These are phyloP conservation scores for Melanostigma gelatinosum DNA, from an alignment of 2,113 vertebrate species.

Conservation along the genomic window DNA sequence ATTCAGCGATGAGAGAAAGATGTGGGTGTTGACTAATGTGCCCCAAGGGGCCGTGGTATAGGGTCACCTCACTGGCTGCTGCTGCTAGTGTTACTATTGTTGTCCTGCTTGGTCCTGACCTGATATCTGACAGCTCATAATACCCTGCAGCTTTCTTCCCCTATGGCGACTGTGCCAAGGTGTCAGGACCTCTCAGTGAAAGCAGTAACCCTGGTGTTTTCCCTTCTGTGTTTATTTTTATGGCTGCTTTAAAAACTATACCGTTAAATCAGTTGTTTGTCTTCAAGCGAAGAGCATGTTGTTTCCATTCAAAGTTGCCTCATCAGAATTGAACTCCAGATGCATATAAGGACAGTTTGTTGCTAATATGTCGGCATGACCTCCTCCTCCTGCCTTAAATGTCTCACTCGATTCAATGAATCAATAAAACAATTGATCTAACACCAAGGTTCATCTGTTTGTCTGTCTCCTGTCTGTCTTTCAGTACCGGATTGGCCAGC, in stretches of 20 bases:
- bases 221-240: constrained; percentile 47
- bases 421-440: not conserved
- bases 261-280: constrained; percentile 9
- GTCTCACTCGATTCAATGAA: constrained; percentile 10
- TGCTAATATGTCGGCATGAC: not conserved
- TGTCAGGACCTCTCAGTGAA: constrained; percentile 18
- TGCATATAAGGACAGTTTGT: not conserved
- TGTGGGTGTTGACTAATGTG: constrained; percentile 54
- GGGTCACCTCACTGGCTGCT: constrained; percentile 24
- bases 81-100: constrained; percentile 58
- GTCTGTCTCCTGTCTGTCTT: constrained; percentile 61
- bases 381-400: constrained; percentile 4
- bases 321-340: not conserved
- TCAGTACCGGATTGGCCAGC: constrained; percentile 94
- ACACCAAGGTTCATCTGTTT: constrained; percentile 12
- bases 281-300: constrained; percentile 12
- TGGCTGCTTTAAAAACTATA: constrained; percentile 28
- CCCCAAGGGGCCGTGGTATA: constrained; percentile 32
- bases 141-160: constrained; percentile 33
- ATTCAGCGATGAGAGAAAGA: constrained; percentile 56
- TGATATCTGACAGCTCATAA: constrained; percentile 47
- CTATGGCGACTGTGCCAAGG: constrained; percentile 18
- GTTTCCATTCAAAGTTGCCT: constrained; percentile 15
- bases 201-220: constrained; percentile 56
- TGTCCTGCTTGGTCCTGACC: constrained; percentile 29